A percentile compares a stretch with the other conserved stretches of the same genome.
Evolutionary conservation across 2,888 invertebrate genomes (phyloP).

Genomic region (Lasioglossum morio): DNA sequence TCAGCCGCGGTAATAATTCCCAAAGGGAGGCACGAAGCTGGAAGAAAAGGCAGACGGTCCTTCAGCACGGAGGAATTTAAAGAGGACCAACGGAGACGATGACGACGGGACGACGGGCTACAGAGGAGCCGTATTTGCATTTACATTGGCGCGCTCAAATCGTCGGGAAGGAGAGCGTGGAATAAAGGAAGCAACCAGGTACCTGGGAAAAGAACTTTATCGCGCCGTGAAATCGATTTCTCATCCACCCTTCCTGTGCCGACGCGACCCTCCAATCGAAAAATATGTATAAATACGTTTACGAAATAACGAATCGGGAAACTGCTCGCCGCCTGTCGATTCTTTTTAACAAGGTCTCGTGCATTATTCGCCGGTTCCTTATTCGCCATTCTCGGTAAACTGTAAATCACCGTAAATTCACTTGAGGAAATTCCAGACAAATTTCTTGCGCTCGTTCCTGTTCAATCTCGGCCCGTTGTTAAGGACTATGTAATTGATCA

Average conservation of each 20-base stretch:
- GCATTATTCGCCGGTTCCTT: background rate
- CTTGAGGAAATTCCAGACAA: background rate
- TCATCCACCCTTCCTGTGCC: background rate
- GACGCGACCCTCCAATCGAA: background rate
- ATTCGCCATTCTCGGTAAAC: background rate
- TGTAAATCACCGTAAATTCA: background rate
- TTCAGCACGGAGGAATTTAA: constrained; percentile 70
- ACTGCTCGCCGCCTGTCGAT: constrained; percentile 1
- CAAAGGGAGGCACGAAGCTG: constrained; percentile 61
- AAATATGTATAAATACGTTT: constrained; percentile 25
- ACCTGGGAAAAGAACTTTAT: constrained; percentile 54
- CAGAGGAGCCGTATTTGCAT: constrained; percentile 69
- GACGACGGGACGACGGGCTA: constrained; percentile 35
- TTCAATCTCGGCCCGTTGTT: no score
- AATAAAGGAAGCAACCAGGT: constrained; percentile 59
- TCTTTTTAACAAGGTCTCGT: background rate
- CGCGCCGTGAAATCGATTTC: constrained; percentile 59
- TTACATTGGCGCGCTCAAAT: constrained; percentile 70
- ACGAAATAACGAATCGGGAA: constrained; percentile 12
- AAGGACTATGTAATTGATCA: no score
- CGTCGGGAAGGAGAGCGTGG: constrained; percentile 57
- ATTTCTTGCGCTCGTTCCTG: background rate
- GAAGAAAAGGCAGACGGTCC: constrained; percentile 69
- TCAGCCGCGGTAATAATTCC: constrained; percentile 64
- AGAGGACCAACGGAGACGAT: constrained; percentile 50